Evolutionary conservation across 2,888 invertebrate species (phyloP).

Genomic region (Rhagonycha lutea): DNA sequence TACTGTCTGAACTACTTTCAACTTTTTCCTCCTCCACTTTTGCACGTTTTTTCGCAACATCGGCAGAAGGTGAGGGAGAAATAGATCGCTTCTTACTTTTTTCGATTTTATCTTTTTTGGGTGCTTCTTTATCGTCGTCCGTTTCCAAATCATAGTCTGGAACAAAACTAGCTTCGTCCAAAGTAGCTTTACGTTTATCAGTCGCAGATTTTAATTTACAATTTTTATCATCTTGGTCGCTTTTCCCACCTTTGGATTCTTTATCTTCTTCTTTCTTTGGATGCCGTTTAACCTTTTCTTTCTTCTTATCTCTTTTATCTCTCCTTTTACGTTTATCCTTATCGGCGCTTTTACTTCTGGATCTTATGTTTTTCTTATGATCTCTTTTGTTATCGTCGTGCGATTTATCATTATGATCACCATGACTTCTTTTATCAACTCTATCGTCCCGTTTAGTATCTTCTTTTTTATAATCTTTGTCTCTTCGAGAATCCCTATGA

Average conservation of each 20-base stretch:
- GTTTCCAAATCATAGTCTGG: constrained; percentile 75
- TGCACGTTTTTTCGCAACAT: constrained; percentile 55
- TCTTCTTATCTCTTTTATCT: constrained; percentile 56
- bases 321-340: constrained; percentile 46
- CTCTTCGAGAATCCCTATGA: constrained; percentile 22
- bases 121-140: constrained; percentile 62
- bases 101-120: constrained; percentile 55
- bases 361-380: constrained; percentile 39
- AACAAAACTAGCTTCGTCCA: constrained; percentile 75
- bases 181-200: constrained; percentile 64
- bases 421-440: constrained; percentile 31
- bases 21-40: constrained; percentile 42
- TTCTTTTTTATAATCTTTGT: constrained; percentile 22
- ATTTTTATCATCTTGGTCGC: constrained; percentile 44
- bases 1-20: constrained; percentile 53
- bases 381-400: constrained; percentile 32
- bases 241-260: constrained; percentile 49
- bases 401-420: constrained; percentile 19
- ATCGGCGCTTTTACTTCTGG: constrained; percentile 41
- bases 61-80: constrained; percentile 65
- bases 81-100: constrained; percentile 22
- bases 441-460: constrained; percentile 16
- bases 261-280: constrained; percentile 42
- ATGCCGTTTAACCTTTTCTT: constrained; percentile 49
- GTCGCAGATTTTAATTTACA: constrained; percentile 35